These are phyloP conservation scores for Cyprinodon brontotheroides DNA, from an alignment of 2,113 vertebrate genomes.

Conservation along the genomic window DNA sequence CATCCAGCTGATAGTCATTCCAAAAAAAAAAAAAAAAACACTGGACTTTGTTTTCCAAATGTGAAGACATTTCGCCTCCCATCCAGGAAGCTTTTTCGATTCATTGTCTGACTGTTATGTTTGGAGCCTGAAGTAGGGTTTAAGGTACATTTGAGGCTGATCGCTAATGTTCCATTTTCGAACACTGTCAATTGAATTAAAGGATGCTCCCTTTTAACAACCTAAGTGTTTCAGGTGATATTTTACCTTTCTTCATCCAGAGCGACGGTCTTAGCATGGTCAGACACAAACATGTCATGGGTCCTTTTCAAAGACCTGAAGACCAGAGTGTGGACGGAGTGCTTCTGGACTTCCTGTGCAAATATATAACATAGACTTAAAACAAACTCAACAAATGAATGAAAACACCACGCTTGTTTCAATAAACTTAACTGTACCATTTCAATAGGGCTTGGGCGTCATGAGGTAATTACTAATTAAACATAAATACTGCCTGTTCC, in stretches of 20 bases:
- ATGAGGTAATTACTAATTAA: too few relatives aligned
- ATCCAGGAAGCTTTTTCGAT: too few relatives aligned
- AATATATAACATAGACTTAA: not conserved
- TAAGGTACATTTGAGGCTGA: too few relatives aligned
- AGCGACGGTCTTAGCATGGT: slow-evolving; percentile 89
- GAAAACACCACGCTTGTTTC: not conserved
- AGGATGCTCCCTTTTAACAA: too few relatives aligned
- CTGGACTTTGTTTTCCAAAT: too few relatives aligned
- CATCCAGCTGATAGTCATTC: too few relatives aligned
- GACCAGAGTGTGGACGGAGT: slow-evolving; percentile 96
- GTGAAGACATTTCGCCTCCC: too few relatives aligned
- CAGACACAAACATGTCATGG: slow-evolving; percentile 98
- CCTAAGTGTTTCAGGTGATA: not conserved
- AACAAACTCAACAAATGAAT: not conserved
- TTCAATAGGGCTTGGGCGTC: not conserved
- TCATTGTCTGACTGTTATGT: too few relatives aligned
- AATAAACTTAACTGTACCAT: not conserved
- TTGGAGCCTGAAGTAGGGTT: too few relatives aligned
- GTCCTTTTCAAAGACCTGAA: slow-evolving; percentile 98
- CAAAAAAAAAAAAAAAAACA: too few relatives aligned
- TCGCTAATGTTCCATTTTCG: too few relatives aligned
- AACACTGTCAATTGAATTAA: too few relatives aligned
- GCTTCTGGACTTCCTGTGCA: slow-evolving; percentile 93
- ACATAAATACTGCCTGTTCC: not conserved
- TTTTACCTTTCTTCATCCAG: slow-evolving; percentile 90